Percentiles rank a stretch among this genome's conserved stretches.
Conservation (phyloP, 2,888 invertebrate species). For the Saturnia pavonia region DNA sequence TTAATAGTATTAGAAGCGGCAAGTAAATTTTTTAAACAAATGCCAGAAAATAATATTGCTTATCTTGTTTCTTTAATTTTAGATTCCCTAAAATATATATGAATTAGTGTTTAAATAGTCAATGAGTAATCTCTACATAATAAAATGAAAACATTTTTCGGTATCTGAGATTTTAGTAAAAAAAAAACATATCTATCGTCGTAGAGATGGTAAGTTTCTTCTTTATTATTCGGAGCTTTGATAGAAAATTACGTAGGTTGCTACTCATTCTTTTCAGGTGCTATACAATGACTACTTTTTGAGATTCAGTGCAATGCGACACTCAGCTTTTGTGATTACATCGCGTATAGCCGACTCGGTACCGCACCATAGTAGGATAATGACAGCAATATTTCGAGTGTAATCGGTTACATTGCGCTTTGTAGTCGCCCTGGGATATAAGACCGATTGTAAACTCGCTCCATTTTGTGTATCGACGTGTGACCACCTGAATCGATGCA, state of each 20-base stretch:
- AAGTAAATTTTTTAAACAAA: background rate
- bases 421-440: constrained; percentile 75
- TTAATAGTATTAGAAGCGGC: background rate
- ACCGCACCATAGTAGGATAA: constrained; percentile 60
- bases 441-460: constrained; percentile 71
- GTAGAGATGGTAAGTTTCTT: background rate
- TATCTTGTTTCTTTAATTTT: no score
- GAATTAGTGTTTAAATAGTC: no score
- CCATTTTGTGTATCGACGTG: constrained; percentile 74
- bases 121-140: no score
- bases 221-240: background rate
- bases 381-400: constrained; percentile 78
- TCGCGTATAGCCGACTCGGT: constrained; percentile 48
- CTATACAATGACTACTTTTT: constrained; percentile 34
- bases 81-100: no score
- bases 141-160: no score
- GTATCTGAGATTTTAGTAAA: background rate
- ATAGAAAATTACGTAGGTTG: constrained; percentile 2
- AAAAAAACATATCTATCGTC: background rate
- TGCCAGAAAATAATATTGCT: no score
- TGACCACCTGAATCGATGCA: constrained; percentile 69
- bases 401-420: constrained; percentile 74
- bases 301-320: constrained; percentile 54
- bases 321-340: constrained; percentile 60
- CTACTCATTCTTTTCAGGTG: background rate